Evolutionary conservation across 2,888 invertebrate species (phyloP).

Genomic region (Drosophila rellima): DNA sequence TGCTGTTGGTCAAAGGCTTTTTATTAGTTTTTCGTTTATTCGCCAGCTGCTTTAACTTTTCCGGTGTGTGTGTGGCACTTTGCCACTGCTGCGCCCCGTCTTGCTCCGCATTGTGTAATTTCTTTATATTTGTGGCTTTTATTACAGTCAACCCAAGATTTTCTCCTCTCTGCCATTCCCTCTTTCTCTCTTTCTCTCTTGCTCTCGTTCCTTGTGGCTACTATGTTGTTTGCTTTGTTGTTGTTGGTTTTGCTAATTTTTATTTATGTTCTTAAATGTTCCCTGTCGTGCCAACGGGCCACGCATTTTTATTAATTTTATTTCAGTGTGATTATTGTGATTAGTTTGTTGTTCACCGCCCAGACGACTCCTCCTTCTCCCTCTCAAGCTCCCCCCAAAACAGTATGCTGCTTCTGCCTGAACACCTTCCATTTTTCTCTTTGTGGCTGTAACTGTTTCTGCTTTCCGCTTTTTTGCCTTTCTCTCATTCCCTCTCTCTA

Average conservation of each 20-base stretch:
- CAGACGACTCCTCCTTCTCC: conserved; percentile 13
- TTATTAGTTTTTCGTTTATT: conserved; percentile 82
- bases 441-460: conserved; percentile 26
- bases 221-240: conserved; percentile 51
- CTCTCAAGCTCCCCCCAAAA: neutral
- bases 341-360: conserved; percentile 71
- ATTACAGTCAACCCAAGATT: conserved; percentile 51
- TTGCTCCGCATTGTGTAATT: conserved; percentile 63
- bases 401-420: conserved; percentile 27
- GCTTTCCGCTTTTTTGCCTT: conserved; percentile 5
- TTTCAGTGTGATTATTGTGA: conserved; percentile 83
- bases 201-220: conserved; percentile 4
- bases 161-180: neutral
- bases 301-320: conserved; percentile 83
- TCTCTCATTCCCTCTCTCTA: conserved; percentile 5
- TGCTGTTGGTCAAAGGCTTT: conserved; percentile 71
- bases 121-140: conserved; percentile 83
- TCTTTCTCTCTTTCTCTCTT: neutral
- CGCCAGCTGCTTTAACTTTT: conserved; percentile 76
- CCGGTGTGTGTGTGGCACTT: conserved; percentile 56
- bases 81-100: conserved; percentile 6
- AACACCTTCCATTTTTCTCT: conserved; percentile 42
- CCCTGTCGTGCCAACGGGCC: conserved; percentile 72
- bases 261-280: conserved; percentile 82
- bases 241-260: conserved; percentile 82